phyloP scores from a whole-genome alignment of 2,888 invertebrate species.

The Eristalinus aeneus region DNA sequence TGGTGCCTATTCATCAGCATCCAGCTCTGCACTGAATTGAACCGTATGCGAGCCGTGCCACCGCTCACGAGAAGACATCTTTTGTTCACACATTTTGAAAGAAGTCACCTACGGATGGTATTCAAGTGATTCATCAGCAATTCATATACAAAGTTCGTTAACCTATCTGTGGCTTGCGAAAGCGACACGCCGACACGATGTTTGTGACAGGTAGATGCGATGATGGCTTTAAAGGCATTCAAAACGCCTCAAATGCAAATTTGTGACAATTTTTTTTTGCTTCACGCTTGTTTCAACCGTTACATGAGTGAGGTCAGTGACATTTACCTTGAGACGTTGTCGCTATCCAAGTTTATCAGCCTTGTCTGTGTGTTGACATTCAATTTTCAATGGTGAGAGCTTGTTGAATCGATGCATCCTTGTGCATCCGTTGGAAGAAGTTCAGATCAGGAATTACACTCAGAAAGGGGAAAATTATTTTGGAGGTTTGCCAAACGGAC shows the following conservation, averaged over 20 bases:
- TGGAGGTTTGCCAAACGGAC: conserved; percentile 48
- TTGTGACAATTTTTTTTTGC: neutral
- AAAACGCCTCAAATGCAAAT: neutral
- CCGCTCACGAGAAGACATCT: neutral
- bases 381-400: neutral
- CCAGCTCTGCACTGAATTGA: neutral
- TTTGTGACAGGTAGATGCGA: neutral
- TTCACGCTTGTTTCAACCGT: neutral
- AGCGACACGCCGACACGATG: neutral
- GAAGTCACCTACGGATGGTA: neutral
- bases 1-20: neutral
- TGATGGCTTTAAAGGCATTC: neutral
- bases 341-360: neutral
- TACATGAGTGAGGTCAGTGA: conserved; percentile 2
- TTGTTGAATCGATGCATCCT: conserved; percentile 22
- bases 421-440: conserved; percentile 12
- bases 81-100: neutral
- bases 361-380: neutral
- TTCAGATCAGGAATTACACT: conserved; percentile 47
- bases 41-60: neutral
- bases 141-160: conserved; percentile 19
- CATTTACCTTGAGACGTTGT: neutral
- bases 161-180: neutral
- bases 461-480: conserved; percentile 10
- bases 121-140: conserved; percentile 18